phyloP scores from a whole-genome alignment of 1,140 invertebrate genomes.

The Drosophila varians region DNA sequence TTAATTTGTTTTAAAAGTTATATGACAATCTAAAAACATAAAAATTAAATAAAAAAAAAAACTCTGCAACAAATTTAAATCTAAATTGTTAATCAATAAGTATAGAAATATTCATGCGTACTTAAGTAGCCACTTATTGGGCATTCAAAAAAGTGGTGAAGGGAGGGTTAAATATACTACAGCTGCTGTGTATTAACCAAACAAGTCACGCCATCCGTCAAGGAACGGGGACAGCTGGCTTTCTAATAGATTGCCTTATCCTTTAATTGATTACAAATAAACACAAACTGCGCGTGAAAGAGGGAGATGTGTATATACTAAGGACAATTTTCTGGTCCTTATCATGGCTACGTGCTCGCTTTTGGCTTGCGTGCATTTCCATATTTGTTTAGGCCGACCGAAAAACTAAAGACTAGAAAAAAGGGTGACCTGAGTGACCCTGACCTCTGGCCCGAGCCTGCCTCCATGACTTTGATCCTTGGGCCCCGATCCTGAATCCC shows the following conservation, averaged over 20 bases:
- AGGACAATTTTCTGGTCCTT: conserved; percentile 35
- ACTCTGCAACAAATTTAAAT: not conserved
- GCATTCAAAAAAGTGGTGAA: not conserved
- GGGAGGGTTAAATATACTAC: conserved; percentile 5
- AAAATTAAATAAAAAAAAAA: not conserved
- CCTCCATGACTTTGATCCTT: not conserved
- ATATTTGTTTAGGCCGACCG: conserved; percentile 64
- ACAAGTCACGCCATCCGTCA: conserved; percentile 36
- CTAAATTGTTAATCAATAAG: not conserved
- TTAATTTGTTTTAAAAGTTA: not conserved
- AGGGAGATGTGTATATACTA: not conserved
- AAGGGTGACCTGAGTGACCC: conserved; percentile 61
- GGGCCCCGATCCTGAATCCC: not conserved
- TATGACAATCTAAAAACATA: not conserved
- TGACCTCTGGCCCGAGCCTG: conserved; percentile 33
- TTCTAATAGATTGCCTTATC: conserved; percentile 62
- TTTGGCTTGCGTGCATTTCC: conserved; percentile 45
- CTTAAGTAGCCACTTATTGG: conserved; percentile 15
- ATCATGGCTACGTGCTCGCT: conserved; percentile 39
- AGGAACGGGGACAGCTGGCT: conserved; percentile 54
- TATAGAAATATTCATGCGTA: conserved; percentile 27
- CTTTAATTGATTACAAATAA: conserved; percentile 79
- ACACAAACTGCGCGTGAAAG: conserved; percentile 21
- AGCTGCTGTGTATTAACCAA: conserved; percentile 46
- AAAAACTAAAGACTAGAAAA: conserved; percentile 15